phyloP scores from a whole-genome alignment of 2,113 vertebrate genomes.

The Urocynchramus pylzowi region DNA sequence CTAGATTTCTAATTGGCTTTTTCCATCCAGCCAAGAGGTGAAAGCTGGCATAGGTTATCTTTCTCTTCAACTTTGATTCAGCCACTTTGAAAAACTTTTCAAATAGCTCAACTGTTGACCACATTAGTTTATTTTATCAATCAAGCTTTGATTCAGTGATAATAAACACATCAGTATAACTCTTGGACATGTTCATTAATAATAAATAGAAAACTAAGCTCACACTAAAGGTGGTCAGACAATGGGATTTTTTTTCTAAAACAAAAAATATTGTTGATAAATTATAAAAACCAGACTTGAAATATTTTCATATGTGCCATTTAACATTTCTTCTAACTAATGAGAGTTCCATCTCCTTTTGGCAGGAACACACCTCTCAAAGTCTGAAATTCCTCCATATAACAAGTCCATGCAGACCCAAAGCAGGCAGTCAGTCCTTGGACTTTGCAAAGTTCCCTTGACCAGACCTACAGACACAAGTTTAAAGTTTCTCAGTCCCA shows the following conservation, averaged over 20 bases:
- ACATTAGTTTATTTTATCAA: slow-evolving; percentile 35
- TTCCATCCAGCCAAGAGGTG: neutral
- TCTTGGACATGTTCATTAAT: neutral
- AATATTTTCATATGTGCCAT: neutral
- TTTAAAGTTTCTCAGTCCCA: neutral
- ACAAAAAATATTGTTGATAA: neutral
- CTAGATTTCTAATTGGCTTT: neutral
- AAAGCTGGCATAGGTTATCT: neutral
- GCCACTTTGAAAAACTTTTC: neutral
- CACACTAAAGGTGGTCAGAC: neutral
- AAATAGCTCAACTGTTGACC: neutral
- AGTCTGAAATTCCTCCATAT: neutral
- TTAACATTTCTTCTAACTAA: neutral
- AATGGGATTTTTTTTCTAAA: neutral
- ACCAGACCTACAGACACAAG: neutral
- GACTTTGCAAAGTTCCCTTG: neutral
- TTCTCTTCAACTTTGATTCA: neutral
- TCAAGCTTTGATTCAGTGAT: neutral
- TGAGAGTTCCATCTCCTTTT: neutral
- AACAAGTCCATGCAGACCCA: neutral
- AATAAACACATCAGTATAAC: slow-evolving; percentile 30
- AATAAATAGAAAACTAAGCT: slow-evolving; percentile 4
- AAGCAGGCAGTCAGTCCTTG: neutral
- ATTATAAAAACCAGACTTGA: neutral
- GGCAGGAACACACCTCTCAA: neutral